Evolutionary conservation across 2,888 invertebrate species (phyloP), one percentile per base, ranked within the genome.

Genomic region (Parochlus steinenii): DNA sequence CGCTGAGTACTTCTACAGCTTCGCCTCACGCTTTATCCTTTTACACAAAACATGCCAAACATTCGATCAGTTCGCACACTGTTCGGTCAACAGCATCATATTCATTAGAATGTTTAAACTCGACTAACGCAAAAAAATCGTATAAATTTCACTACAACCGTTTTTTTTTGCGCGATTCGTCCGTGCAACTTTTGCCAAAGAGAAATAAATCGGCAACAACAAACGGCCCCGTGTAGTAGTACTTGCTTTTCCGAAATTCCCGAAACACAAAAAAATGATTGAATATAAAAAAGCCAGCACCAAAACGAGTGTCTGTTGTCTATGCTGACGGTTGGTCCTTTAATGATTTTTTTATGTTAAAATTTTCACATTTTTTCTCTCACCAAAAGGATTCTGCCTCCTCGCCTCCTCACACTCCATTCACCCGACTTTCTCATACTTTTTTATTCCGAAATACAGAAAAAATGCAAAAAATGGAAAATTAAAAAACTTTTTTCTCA

Each of bases 301-400:
- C 22, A 34, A 28, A 34, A 28, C 34, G 18, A 22, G 14, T 14
- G 26, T 26, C 25, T 33, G 27, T 28, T 34, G 28, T 31, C 31
- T 34, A 34, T 34, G 28, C 23, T 34, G 15, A 22, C 22, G 28
- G 28, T 34, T 34, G 34, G 34, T 34, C 34, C 34, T 34, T 34
- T 34, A 34, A 34, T 34, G 34, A 34, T 34, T 34, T 34, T 34
- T 34, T 34, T 34, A 27, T 33, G 33, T 34, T 34, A 22, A 22
- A 34, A 34, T 28, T 22, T 34, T 28, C 27, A 34, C 27, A 28
- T 34, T 34, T 34, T 34, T 26, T 34, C 33, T 33, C 33, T 33
- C 33, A 33, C 25, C 24, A 33, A 33, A 33, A 33, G 33, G 33
- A 33, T 33, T 31, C 31, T 4, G n/a, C 31, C 23, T 33, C 18